These are phyloP conservation scores for Hyperoplus immaculatus DNA, from an alignment of 2,797 vertebrate species.

Conservation along the genomic window DNA sequence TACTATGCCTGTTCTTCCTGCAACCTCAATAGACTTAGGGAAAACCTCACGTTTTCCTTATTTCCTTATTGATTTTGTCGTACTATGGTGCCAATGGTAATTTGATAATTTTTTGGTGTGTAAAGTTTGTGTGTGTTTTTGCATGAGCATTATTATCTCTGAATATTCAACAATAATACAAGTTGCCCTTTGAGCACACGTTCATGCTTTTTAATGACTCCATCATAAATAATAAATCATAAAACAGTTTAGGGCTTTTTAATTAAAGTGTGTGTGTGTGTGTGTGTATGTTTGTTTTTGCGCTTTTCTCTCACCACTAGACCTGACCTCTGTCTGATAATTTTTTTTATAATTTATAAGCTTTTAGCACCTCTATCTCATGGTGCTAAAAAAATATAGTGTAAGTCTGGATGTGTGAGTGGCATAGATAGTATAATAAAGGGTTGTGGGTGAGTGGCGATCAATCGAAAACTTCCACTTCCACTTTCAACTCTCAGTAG, in stretches of 20 bases:
- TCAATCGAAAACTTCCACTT: neutral
- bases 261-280: neutral
- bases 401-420: neutral
- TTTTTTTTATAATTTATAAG: slow-evolving; percentile 14
- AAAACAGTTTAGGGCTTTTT: slow-evolving; percentile 5
- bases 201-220: slow-evolving; percentile 4
- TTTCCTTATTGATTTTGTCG: neutral
- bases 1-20: slow-evolving; percentile 1
- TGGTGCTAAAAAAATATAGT: neutral
- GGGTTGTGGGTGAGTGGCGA: neutral
- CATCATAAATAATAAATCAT: slow-evolving; percentile 34
- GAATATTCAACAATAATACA: slow-evolving; percentile 4
- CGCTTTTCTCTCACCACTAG: neutral
- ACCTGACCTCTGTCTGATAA: slow-evolving; percentile 13
- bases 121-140: slow-evolving; percentile 11
- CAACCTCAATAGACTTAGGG: neutral
- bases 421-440: no score
- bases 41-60: neutral
- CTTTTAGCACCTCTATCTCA: neutral
- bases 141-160: neutral
- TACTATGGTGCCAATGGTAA: neutral
- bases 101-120: slow-evolving; percentile 1
- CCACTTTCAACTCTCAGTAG: neutral
- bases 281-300: slow-evolving; percentile 17
- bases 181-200: neutral